Evolutionary conservation across 2,888 invertebrate genomes (phyloP), one percentile per base, ranked within the genome.

Genomic region (Cheilosia variabilis): DNA sequence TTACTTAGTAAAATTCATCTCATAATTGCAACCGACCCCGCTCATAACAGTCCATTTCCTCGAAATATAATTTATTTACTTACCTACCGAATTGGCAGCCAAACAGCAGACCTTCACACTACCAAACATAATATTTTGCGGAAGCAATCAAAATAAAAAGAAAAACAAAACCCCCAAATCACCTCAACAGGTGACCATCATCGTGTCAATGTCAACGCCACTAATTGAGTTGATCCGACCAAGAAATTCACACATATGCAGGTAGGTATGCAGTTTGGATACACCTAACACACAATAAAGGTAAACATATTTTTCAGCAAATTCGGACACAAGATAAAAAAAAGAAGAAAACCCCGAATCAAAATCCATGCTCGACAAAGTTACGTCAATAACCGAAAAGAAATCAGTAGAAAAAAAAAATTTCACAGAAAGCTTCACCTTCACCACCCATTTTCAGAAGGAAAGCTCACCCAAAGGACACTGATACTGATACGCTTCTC

Each of bases 171-270:
- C 7, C 43, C 57, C 55, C 50, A 71, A 22, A 24, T 82, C 72
- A 73, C 62, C 43, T 86, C 86, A 86, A 86, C 86, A 86, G 72
- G 86, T 81, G 65, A 79, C 68, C 50, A 53, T 63, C 50, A 53
- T 63, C 34, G 65, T 79, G 79, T 72, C 79, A 79, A 79, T 72
- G 79, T 72, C 79, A 79, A 50, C 72, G 65, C 72, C 65, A 58
- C 65, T 72, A 79, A 79, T 71, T 66, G 65, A 78, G 53, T 71
- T 71, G 57, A 78, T 71, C 47, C 71, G 24, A 50, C 68, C 19
- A 60, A 68, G 43, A 52, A 10, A 65, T 55, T 53, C 45, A 37
- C 43, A 63, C 17, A 27, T 10, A 22, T 15, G 53, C 17, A 55
- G n/a, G 24, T 62, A 52, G 27, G 19, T 50, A 69, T 22, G 50